Base-by-base conservation (phyloP, 2,888 invertebrate species). In the Creontiades dilutus region DNA sequence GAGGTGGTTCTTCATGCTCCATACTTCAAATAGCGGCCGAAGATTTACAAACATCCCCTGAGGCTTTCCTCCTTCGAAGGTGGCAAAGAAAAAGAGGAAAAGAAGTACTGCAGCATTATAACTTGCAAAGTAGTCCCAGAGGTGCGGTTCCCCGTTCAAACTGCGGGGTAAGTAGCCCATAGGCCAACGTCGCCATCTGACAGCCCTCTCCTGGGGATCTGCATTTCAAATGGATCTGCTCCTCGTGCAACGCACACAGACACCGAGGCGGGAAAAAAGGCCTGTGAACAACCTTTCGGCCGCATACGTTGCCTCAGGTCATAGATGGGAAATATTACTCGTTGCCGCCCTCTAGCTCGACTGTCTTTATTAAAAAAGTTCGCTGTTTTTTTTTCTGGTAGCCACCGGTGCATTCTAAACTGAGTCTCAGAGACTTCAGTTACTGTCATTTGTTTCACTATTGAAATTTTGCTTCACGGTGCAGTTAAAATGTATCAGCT, bases 111-210 rank as follows among this genome's bases (percentile, higher is more conserved):
- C 23, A 19, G 23, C 23, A 68, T 68, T 68, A 68, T 68, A 23
- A 68, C 68, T 68, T 68, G 19, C 68, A 68, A 68, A 68, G 68
- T 68, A 68, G 68, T 68, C 68, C 68, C 68, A 27, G 9, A 23
- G 68, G 68, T 23, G 68, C 27, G 27, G 68, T 23, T 11, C 4
- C 23, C 68, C 68, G 23, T 19, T 11, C 11, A 27, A 19, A 19
- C 68, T 19, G 19, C 23, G 68, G 23, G 68, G 68, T 27, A 68
- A 68, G 68, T 68, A 68, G 57, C 57, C 57, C 57, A 57, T n/a
- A n/a, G 68, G 68, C 19, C 68, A 19, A 23, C 61, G 68, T 23
- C 68, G 68, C 68, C 68, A 68, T 27, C 23, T 68, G 68, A 68
- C 27, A 27, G 68, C 27, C 68, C 13, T 27, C 68, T 68, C 61